A percentile compares a stretch with the other conserved stretches of the same genome.
Evolutionary conservation across 1,140 invertebrate species (phyloP).

Genomic region (Anagrus nilaparvatae): DNA sequence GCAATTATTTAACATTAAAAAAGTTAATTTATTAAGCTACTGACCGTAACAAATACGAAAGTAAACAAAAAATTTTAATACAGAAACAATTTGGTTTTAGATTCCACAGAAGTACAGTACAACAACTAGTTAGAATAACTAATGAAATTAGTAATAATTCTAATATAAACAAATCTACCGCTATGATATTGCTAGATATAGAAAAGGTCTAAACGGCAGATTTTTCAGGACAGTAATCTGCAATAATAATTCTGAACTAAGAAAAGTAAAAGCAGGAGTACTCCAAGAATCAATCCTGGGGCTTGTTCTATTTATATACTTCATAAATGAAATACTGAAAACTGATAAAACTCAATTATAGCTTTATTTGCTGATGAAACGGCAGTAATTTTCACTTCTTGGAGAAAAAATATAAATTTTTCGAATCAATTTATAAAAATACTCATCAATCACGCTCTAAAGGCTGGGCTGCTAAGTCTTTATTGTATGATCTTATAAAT

Average conservation of each 20-base stretch:
- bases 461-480: too few species aligned
- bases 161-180: constrained; percentile 12
- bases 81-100: constrained; percentile 29
- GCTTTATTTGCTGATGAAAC: constrained; percentile 29
- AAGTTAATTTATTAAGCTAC: too few species aligned
- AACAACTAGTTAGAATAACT: constrained; percentile 26
- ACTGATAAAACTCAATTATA: constrained; percentile 18
- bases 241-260: constrained; percentile 6
- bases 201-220: constrained; percentile 20
- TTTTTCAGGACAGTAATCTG: constrained; percentile 16
- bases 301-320: constrained; percentile 22
- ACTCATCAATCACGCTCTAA: too few species aligned
- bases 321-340: constrained; percentile 23
- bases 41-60: too few species aligned
- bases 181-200: constrained; percentile 16
- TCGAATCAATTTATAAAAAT: too few species aligned
- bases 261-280: constrained; percentile 22
- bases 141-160: constrained; percentile 18
- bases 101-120: constrained; percentile 19
- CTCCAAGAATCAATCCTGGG: constrained; percentile 27
- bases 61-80: constrained; percentile 2
- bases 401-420: too few species aligned
- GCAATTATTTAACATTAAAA: too few species aligned
- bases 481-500: too few species aligned
- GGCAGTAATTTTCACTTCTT: constrained; percentile 22